These are phyloP conservation scores for Ceratosolen fusciceps DNA, from an alignment of 1,140 invertebrate species.

Conservation along the genomic window DNA sequence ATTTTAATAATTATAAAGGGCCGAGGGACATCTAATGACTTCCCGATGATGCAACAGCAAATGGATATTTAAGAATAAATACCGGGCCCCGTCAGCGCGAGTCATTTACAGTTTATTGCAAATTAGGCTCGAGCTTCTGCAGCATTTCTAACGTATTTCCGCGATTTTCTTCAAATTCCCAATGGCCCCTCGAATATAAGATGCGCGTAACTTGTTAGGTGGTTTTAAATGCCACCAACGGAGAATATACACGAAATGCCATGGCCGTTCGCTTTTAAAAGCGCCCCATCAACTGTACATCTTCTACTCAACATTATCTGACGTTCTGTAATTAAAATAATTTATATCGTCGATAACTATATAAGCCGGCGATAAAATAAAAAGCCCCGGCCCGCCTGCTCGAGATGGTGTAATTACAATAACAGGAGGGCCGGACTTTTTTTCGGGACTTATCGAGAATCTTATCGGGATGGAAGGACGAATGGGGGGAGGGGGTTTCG, in stretches of 20 bases:
- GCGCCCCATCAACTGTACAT: conserved; percentile 22
- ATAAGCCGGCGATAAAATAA: conserved; percentile 41
- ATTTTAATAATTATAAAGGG: too few species aligned
- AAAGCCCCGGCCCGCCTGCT: neutral
- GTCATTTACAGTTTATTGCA: neutral
- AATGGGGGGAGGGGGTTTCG: neutral
- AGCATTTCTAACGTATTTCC: neutral
- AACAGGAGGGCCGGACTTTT: conserved; percentile 24
- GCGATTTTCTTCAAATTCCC: neutral
- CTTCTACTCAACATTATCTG: conserved; percentile 42
- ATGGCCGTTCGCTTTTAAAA: conserved; percentile 21
- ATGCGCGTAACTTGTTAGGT: neutral
- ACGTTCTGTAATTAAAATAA: conserved; percentile 51
- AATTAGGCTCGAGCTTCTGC: neutral
- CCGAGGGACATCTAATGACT: too few species aligned
- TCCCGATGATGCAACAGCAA: too few species aligned
- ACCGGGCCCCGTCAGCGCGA: too few species aligned
- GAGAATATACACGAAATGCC: conserved; percentile 26
- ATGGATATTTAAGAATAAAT: neutral
- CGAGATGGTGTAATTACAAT: conserved; percentile 47
- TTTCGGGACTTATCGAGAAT: neutral
- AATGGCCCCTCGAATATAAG: neutral
- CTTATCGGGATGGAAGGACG: conserved; percentile 35
- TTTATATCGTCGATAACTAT: conserved; percentile 49
- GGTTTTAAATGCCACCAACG: conserved; percentile 34